Evolutionary conservation across 2,888 invertebrate genomes (phyloP), one percentile per base, ranked within the genome.

Genomic region (Cephonodes hylas): DNA sequence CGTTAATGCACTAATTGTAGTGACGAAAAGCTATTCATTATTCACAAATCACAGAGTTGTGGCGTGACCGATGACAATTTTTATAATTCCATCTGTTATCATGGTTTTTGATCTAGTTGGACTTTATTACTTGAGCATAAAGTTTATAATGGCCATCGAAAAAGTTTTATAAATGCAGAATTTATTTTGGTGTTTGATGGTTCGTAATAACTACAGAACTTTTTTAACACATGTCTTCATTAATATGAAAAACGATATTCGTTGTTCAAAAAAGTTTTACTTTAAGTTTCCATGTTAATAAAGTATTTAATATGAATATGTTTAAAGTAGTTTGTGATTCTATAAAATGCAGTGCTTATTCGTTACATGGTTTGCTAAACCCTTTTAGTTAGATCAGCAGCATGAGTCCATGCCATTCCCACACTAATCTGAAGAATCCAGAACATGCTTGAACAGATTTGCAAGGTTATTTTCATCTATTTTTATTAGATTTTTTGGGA

Each of bases 1-100:
- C 64, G 63, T 65, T 71, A 74, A 72, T 70, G 72, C 70, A 66
- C 66, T 45, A 73, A 78, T 76, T 73, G 71, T 68, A 60, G 68
- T 65, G 63, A 69, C 38, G 71, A 73, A 71, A 65, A 62, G 63
- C 65, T 65, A 67, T 72, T 69, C 70, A 74, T 80, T 74, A 73
- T 75, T 71, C 67, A 75, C 71, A 71, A 79, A 77, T 77, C 78
- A 74, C 74, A 72, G 74, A 72, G 67, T 65, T 70, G 62, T 74
- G 45, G 74, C 75, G 77, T 76, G 79, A 75, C 76, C 75, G 71
- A 71, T 66, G 68, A 74, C 71, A 48, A 27, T 25, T 48, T 18
- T 25, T 15, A 25, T 25, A 15, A 2, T 15, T 25, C 48, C 48
- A 27, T 48, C 48, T 27, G 15, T 48, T 48, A 15, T 48, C 48